phyloP scores from a whole-genome alignment of 2,797 vertebrate genomes.

The Takifugu ocellatus region DNA sequence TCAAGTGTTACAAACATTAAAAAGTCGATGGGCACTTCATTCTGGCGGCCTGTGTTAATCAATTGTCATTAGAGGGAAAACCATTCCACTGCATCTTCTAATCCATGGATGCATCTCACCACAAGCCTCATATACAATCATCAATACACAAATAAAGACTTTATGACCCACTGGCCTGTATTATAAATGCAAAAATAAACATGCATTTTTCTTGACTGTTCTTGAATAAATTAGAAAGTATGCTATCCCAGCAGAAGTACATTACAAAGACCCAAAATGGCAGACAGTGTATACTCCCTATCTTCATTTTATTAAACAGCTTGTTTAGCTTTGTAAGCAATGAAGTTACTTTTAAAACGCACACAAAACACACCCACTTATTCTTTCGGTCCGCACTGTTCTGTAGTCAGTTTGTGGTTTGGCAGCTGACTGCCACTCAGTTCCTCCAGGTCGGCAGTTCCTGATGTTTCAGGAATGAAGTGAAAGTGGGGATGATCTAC shows the following conservation, averaged over 20 bases:
- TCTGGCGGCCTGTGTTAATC: constrained; percentile 2
- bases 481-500: no score
- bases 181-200: constrained; percentile 59
- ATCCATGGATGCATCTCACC: constrained; percentile 34
- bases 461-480: not conserved
- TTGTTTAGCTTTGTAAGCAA: constrained; percentile 30
- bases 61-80: constrained; percentile 6
- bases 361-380: constrained; percentile 44
- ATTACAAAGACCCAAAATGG: constrained; percentile 43
- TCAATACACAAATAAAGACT: constrained; percentile 30
- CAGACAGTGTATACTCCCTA: constrained; percentile 36
- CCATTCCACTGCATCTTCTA: constrained; percentile 15
- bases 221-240: constrained; percentile 72
- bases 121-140: constrained; percentile 34
- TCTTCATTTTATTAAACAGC: constrained; percentile 40
- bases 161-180: constrained; percentile 19
- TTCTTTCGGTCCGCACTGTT: constrained; percentile 50
- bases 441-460: not conserved
- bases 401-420: constrained; percentile 59
- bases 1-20: not conserved
- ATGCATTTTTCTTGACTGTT: constrained; percentile 4
- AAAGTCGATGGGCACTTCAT: constrained; percentile 17
- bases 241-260: constrained; percentile 50
- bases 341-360: constrained; percentile 56
- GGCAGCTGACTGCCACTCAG: constrained; percentile 43